These are phyloP conservation scores for Philaenus spumarius DNA, from an alignment of 1,140 invertebrate genomes.

Conservation along the genomic window DNA sequence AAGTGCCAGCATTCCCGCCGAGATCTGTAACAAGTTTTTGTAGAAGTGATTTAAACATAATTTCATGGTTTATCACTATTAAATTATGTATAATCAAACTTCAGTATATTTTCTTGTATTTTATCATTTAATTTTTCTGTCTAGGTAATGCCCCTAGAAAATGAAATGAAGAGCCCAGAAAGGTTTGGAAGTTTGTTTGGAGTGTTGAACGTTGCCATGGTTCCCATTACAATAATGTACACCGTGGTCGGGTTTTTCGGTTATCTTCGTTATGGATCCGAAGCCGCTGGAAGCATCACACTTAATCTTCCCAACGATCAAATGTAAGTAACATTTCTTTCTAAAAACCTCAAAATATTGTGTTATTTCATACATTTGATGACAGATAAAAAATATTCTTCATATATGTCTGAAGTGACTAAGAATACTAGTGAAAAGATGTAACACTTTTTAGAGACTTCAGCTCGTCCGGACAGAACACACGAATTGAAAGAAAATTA, in stretches of 20 bases:
- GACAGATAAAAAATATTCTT: neutral
- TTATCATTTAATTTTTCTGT: too few species aligned
- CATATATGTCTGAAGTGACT: neutral
- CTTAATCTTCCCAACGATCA: conserved; percentile 54
- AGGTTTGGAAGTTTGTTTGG: conserved; percentile 61
- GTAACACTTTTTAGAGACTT: too few species aligned
- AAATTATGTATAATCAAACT: too few species aligned
- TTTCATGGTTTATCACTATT: too few species aligned
- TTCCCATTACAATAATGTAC: conserved; percentile 63
- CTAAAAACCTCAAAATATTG: neutral
- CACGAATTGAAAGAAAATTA: too few species aligned
- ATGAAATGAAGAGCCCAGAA: conserved; percentile 74
- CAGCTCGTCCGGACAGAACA: too few species aligned
- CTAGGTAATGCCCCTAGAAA: conserved; percentile 77
- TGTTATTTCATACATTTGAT: too few species aligned
- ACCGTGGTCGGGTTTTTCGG: conserved; percentile 74
- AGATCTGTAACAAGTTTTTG: too few species aligned
- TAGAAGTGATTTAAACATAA: too few species aligned
- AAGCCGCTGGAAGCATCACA: conserved; percentile 57
- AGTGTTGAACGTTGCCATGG: conserved; percentile 72
- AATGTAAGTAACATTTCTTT: conserved; percentile 42
- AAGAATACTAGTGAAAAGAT: too few species aligned
- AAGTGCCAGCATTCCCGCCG: too few species aligned
- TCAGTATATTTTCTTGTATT: too few species aligned
- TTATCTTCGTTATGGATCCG: conserved; percentile 68